phyloP scores from a whole-genome alignment of 1,140 invertebrate species.

The Drosophila takahashii region DNA sequence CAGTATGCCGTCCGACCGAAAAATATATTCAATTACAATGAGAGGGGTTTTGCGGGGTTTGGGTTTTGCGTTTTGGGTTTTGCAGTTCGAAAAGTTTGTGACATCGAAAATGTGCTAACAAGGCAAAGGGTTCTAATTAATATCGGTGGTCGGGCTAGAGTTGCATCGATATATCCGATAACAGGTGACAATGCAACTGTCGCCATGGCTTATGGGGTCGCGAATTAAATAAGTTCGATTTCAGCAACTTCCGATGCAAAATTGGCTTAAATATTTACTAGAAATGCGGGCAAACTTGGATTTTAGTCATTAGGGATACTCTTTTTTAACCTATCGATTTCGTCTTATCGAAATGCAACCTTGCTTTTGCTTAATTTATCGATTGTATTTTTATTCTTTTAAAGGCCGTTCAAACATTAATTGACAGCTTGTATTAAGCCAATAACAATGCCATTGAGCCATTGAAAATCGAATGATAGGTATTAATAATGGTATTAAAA shows the following conservation, averaged over 20 bases:
- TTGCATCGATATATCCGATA: slow-evolving; percentile 23
- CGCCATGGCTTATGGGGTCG: not conserved
- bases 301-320: no score
- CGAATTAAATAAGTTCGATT: not conserved
- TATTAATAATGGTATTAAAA: not conserved
- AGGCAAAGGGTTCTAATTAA: slow-evolving; percentile 30
- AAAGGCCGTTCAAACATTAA: no score
- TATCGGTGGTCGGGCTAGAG: not conserved
- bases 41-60: not conserved
- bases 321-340: not conserved
- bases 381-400: no score
- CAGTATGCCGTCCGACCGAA: slow-evolving; percentile 12
- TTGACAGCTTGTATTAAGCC: not conserved
- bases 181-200: slow-evolving; percentile 10
- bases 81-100: slow-evolving; percentile 15
- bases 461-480: slow-evolving; percentile 19
- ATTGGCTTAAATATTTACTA: not conserved
- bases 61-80: not conserved
- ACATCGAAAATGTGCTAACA: slow-evolving; percentile 40
- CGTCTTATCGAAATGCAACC: no score
- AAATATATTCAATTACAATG: slow-evolving; percentile 43
- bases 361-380: no score
- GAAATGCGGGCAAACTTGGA: not conserved
- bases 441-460: slow-evolving; percentile 21
- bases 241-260: slow-evolving; percentile 5